Evolutionary conservation across 2,797 vertebrate species (phyloP).

Genomic region (Bufotes viridis): DNA sequence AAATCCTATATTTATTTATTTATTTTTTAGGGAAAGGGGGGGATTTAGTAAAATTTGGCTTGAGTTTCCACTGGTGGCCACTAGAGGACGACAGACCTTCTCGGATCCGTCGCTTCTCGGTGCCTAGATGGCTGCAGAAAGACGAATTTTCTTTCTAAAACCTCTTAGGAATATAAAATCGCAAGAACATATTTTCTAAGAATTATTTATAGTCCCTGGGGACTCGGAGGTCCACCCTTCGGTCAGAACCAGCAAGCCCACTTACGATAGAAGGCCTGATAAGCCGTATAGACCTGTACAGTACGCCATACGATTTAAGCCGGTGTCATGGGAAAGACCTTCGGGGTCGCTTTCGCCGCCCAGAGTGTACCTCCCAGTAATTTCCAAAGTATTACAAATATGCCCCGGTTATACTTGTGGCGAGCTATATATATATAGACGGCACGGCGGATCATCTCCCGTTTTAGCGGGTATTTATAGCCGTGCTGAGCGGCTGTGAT

Average conservation of each 20-base stretch:
- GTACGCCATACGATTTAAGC: constrained; percentile 70
- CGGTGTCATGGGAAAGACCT: constrained; percentile 78
- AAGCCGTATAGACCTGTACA: constrained; percentile 46
- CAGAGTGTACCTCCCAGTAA: constrained; percentile 73
- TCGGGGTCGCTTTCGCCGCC: constrained; percentile 68
- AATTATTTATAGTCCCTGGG: background rate
- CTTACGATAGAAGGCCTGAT: background rate
- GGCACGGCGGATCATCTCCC: constrained; percentile 72
- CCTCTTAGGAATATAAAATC: background rate
- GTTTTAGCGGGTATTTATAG: constrained; percentile 80
- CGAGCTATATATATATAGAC: constrained; percentile 76
- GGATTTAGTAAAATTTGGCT: constrained; percentile 6
- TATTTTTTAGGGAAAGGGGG: no score
- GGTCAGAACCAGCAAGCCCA: background rate
- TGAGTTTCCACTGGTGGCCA: constrained; percentile 67
- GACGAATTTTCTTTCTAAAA: constrained; percentile 24
- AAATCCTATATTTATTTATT: background rate
- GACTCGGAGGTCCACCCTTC: background rate
- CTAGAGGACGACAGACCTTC: constrained; percentile 72
- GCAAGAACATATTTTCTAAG: background rate
- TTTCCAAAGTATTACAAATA: constrained; percentile 79
- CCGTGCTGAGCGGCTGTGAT: constrained; percentile 76
- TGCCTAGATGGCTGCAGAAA: constrained; percentile 66
- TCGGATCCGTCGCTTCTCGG: background rate
- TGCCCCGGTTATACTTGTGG: constrained; percentile 77